Base-by-base conservation (phyloP, 2,888 invertebrate species). In the Pocota personata region DNA sequence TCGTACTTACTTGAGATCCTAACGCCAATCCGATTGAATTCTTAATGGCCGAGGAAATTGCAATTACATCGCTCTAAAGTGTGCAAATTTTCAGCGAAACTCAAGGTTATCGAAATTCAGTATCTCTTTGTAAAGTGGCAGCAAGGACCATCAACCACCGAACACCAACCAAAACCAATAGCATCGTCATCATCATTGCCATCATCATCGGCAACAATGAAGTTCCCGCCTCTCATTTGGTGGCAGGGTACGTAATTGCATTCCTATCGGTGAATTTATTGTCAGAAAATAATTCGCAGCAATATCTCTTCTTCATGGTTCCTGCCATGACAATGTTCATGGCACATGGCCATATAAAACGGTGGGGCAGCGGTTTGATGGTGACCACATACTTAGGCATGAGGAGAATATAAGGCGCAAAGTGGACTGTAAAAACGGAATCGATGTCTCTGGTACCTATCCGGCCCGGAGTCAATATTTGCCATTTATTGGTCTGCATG, bases 231-330 rank as follows among this genome's bases (percentile, higher is more conserved):
- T 75, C 69, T 73, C 73, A 73, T 84, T 84, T 76, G 48, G 80
- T 79, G 75, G 84, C 73, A 79, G 79, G 72, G 52, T 72, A 72
- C 80, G 86, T 86, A 86, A 86, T 86, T 86, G 86, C 86, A 86
- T 86, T 86, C 82, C 86, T 80, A 86, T 76, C 86, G 80, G 86
- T 60, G 62, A 82, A 86, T 86, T 86, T 86, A 86, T 86, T 86
- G 86, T 82, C 86, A 86, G 86, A 76, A 82, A 77, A 82, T 86
- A 82, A 86, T 86, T 86, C 86, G 76, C 57, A 67, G 76, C 86
- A 82, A 86, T 86, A 82, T 86, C 86, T 86, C 79, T 86, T 82
- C 80, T 72, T 82, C 84, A 79, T 71, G 69, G 71, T 46, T 57
- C 79, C 60, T 40, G 73, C 64, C 57, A 75, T 64, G 62, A 57